Evolutionary conservation across 2,797 vertebrate species (phyloP).

Genomic region (Nannoperca australis): DNA sequence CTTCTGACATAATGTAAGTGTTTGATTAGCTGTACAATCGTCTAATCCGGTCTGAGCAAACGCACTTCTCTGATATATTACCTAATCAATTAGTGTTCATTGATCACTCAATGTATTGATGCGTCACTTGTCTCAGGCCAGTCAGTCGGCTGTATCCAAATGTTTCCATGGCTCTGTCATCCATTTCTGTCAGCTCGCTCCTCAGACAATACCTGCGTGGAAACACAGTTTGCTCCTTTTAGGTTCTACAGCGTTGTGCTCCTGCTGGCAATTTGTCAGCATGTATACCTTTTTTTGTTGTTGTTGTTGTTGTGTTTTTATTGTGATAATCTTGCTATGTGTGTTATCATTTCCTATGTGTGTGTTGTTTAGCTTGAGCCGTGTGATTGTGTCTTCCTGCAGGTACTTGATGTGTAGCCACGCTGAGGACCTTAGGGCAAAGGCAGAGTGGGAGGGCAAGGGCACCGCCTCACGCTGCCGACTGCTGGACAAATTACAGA

Average conservation of each 20-base stretch:
- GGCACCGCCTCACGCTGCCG: conserved; percentile 94
- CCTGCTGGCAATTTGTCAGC: too few species aligned
- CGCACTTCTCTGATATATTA: conserved; percentile 21
- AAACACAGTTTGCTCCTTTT: not conserved
- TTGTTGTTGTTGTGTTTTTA: not conserved
- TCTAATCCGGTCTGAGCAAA: conserved; percentile 10
- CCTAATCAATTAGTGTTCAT: conserved; percentile 39
- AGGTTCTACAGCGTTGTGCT: not conserved
- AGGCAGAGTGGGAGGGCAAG: conserved; percentile 99
- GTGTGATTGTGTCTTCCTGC: conserved; percentile 37
- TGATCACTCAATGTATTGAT: conserved; percentile 37
- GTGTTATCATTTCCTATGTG: not conserved
- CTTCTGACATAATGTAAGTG: not conserved
- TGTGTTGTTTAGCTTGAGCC: conserved; percentile 6
- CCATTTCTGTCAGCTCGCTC: not conserved
- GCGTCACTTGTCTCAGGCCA: not conserved
- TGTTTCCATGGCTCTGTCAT: not conserved
- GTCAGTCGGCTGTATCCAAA: conserved; percentile 7
- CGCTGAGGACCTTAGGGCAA: conserved; percentile 95
- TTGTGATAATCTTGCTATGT: not conserved
- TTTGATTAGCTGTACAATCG: not conserved
- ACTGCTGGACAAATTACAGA: conserved; percentile 98
- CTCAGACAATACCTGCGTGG: not conserved
- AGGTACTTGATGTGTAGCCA: conserved; percentile 99
- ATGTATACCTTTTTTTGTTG: not conserved